Evolutionary conservation across 2,797 vertebrate species (phyloP), one percentile per base, ranked within the genome.

Genomic region (Anguilla pacifica): DNA sequence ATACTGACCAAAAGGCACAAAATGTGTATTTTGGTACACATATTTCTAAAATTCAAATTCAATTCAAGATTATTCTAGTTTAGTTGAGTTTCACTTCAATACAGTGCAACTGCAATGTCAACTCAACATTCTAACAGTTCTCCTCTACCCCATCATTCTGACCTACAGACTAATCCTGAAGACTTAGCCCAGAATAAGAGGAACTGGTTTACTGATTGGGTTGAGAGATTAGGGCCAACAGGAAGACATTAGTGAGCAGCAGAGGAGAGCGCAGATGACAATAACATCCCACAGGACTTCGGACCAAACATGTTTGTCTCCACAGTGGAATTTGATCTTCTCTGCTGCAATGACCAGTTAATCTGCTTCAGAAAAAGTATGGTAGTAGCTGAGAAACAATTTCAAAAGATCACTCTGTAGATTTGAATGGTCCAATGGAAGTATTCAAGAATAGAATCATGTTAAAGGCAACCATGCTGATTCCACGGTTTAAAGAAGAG

Each of bases 131-230:
- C 46, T 22, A 6, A 81, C 77, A 5, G 15, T 81, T 81, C 35
- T 82, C 46, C 46, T 49, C 79, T 51, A 51, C 25, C 74, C 39
- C 39, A 31, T 84, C 28, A 59, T 15, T 84, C 10, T 55, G 46
- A 83, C 51, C 46, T 83, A 13, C 83, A 51, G 53, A 31, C 83
- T 61, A 83, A 53, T 57, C 53, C 82, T 28, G 22, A 10, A 57
- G 82, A 51, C 10, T 35, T 57, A 82, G 46, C 43, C 43, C 55
- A 83, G 83, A 57, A 17, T n/a, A 59, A 61, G 55, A 84, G 83
- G 64, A 86, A 70, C 59, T 88, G 84, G 31, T 85, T 88, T 81
- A 86, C 77, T 39, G 79, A 67, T 86, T 85, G 74, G 72, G 84
- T 59, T 25, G 57, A 70, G 81, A 87, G 59, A 67, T 51, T 61